Percentiles rank a stretch among this genome's conserved stretches.
phyloP scores from a whole-genome alignment of 92 coral and sea anemone genomes.

The Heteractis magnifica region DNA sequence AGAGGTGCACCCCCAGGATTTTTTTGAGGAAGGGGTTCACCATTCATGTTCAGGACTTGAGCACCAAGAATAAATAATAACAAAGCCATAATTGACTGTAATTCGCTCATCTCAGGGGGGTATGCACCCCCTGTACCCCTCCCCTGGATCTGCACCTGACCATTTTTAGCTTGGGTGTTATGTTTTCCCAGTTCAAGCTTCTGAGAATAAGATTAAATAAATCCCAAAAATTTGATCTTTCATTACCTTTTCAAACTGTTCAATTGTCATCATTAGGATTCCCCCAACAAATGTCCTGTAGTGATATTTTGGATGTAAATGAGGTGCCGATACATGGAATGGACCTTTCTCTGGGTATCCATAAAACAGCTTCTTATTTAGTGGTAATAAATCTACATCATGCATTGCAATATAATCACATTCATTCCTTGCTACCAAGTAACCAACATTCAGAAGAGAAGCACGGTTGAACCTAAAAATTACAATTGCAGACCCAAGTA shows the following conservation, averaged over 20 bases:
- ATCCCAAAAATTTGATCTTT: too few species aligned
- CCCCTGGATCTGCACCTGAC: too few species aligned
- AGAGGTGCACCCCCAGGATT: too few species aligned
- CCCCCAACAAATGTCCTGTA: constrained; percentile 95
- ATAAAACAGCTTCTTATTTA: constrained; percentile 81
- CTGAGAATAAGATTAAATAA: too few species aligned
- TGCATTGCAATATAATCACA: constrained; percentile 99
- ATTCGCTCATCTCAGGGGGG: too few species aligned
- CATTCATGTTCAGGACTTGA: too few species aligned
- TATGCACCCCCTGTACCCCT: too few species aligned
- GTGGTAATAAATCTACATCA: constrained; percentile 91
- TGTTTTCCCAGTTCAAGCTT: too few species aligned
- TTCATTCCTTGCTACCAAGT: constrained; percentile 73
- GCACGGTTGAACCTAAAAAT: constrained; percentile 90
- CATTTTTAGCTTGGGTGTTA: too few species aligned
- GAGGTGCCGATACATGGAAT: constrained; percentile 91
- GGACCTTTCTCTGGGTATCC: constrained; percentile 92
- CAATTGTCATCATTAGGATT: constrained; percentile 78
- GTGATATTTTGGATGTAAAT: constrained; percentile 93
- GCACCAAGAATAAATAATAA: too few species aligned
- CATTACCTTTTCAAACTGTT: constrained; percentile 86
- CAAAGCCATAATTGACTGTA: too few species aligned
- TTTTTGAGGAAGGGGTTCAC: too few species aligned
- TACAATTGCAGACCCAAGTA: not conserved
- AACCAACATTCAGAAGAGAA: constrained; percentile 86